Evolutionary conservation across 30 jellyfish, hydroid and myxozoan genomes (phyloP).

Genomic region (Catostylus mosaicus): DNA sequence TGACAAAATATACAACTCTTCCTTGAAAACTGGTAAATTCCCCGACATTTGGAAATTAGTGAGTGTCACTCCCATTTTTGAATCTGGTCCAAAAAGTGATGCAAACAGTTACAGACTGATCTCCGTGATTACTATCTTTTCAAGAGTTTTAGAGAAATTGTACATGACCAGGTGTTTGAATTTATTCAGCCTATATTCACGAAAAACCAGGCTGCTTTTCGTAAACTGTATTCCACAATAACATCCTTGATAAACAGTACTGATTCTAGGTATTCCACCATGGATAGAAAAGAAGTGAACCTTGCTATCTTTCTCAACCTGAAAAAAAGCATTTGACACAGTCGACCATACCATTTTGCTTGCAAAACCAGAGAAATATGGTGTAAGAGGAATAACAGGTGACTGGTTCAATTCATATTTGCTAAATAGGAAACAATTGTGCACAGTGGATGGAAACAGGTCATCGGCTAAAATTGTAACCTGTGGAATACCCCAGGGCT

Average conservation of each 20-base stretch:
- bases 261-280: constrained; percentile 34
- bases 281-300: constrained; percentile 31
- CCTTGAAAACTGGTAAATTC: constrained; percentile 7
- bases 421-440: constrained; percentile 2
- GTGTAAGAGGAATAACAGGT: no score
- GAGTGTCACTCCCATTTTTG: constrained; percentile 16
- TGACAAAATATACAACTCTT: no score
- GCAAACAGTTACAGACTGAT: constrained; percentile 1
- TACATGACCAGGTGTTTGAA: background rate
- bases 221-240: no score
- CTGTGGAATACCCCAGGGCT: constrained; percentile 11
- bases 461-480: constrained; percentile 25
- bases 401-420: no score
- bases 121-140: background rate
- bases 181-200: no score
- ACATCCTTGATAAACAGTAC: background rate
- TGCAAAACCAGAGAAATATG: no score
- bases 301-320: constrained; percentile 5
- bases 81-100: constrained; percentile 10
- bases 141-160: background rate
- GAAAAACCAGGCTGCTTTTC: constrained; percentile 18
- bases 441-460: constrained; percentile 10
- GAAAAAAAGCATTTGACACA: background rate
- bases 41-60: constrained; percentile 2
- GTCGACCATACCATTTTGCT: no score